Percentiles rank a stretch among this genome's conserved stretches.
phyloP scores from a whole-genome alignment of 2,113 vertebrate species.

The Oryzias celebensis region DNA sequence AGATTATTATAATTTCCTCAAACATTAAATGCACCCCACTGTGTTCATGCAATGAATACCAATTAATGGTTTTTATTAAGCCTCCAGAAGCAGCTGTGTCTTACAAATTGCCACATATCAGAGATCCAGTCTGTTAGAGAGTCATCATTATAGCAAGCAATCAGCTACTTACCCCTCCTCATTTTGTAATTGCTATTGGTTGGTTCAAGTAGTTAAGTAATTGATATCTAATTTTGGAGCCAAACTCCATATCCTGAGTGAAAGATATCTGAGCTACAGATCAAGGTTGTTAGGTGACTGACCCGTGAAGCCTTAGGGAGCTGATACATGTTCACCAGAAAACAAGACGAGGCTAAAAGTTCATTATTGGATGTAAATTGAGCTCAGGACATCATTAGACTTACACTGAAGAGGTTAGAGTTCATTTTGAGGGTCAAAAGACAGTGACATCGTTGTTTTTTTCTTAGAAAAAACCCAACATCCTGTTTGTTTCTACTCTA shows the following conservation, averaged over 20 bases:
- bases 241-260: constrained; percentile 21
- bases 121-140: constrained; percentile 10
- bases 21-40: constrained; percentile 10
- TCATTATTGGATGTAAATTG: constrained; percentile 32
- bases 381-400: constrained; percentile 28
- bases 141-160: constrained; percentile 6
- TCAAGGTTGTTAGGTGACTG: constrained; percentile 34
- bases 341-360: constrained; percentile 30
- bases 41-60: constrained; percentile 16
- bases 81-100: constrained; percentile 2
- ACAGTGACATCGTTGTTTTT: not conserved
- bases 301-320: constrained; percentile 15
- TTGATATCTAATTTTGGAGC: constrained; percentile 13
- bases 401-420: constrained; percentile 7
- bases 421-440: constrained; percentile 33
- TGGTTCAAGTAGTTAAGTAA: constrained; percentile 5
- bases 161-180: constrained; percentile 3
- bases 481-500: not conserved
- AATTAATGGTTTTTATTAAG: constrained; percentile 22
- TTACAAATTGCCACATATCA: constrained; percentile 11
- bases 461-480: constrained; percentile 30
- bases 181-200: constrained; percentile 12
- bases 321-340: constrained; percentile 11
- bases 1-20: constrained; percentile 22
- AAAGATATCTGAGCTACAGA: constrained; percentile 15